Base-by-base conservation (phyloP, 2,113 vertebrate genomes). In the Alaudala cheleensis region DNA sequence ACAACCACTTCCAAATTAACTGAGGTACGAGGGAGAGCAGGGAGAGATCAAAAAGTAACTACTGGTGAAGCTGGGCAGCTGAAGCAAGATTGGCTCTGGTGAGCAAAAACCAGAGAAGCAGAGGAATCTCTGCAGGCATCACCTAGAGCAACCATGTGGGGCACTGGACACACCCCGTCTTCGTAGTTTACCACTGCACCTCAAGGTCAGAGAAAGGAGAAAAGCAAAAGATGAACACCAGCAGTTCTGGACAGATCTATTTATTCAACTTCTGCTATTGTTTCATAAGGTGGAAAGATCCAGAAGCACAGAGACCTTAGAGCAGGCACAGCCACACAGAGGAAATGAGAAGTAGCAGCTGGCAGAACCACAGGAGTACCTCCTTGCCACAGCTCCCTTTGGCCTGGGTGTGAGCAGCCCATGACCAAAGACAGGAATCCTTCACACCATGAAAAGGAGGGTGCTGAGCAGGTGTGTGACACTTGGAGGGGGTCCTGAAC, bases 161-260 rank as follows among this genome's bases (percentile, higher is more conserved):
- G 50, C 29, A 66, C 29, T 20, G 13, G 33, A 29, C 17, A 37
- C 11, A 1, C 58, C 44, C 42, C 26, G 12, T 17, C 49, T 47
- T 93, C 58, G 34, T 24, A 67, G 60, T 39, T 81, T 88, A 61
- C 28, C 10, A 33, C 6, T 73, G 54, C 56, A 77, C 44, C 57
- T 97, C 97, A 98, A 98, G 97, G 97, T 98, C 97, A 96, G 90
- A 66, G 50, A 89, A 86, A 53, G 44, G 45, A 83, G 11, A 24
- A 85, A 86, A 93, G 53, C 50, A 79, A 79, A 83, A 91, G 56
- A 45, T 23, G 5, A 81, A 72, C 24, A 76, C 57, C 51, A 73
- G 37, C 53, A 50, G 44, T 25, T 40, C 51, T 11, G 24, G 72
- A 78, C 31, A 64, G 34, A 77, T 91, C 37, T 89, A 62, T 71